phyloP scores from a whole-genome alignment of 2,797 vertebrate genomes.

The Gymnodraco acuticeps region DNA sequence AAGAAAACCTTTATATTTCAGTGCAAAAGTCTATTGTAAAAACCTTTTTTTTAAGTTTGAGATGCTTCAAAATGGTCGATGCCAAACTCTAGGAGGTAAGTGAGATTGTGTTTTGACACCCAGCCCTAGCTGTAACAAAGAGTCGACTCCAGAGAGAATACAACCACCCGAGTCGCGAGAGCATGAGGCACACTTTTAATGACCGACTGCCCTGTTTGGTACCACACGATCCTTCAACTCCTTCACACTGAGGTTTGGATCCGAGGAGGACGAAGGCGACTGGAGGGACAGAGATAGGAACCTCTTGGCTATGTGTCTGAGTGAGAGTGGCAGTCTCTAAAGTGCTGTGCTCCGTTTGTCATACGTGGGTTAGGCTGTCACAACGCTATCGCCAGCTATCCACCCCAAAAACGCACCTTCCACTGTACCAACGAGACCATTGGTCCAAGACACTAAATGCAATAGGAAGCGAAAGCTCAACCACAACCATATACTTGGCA shows the following conservation, averaged over 20 bases:
- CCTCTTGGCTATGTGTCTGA: constrained; percentile 69
- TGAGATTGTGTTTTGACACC: constrained; percentile 32
- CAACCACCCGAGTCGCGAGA: constrained; percentile 50
- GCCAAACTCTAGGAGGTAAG: constrained; percentile 3
- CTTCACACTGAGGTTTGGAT: constrained; percentile 48
- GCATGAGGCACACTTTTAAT: constrained; percentile 68
- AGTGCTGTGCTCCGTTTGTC: constrained; percentile 86
- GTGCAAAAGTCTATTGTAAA: constrained; percentile 38
- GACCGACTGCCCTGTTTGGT: constrained; percentile 56
- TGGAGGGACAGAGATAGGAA: constrained; percentile 56
- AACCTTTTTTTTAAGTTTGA: constrained; percentile 11
- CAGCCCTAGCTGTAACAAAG: constrained; percentile 62
- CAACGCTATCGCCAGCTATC: constrained; percentile 56
- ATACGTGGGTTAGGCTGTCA: constrained; percentile 76
- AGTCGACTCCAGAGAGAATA: constrained; percentile 16
- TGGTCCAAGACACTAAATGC: constrained; percentile 87
- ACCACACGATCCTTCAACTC: constrained; percentile 52
- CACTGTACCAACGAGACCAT: constrained; percentile 75
- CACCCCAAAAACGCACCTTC: constrained; percentile 49
- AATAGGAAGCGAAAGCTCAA: constrained; percentile 82
- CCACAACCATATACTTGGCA: constrained; percentile 87
- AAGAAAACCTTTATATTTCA: constrained; percentile 37
- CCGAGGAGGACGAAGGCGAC: constrained; percentile 23
- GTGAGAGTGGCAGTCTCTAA: constrained; percentile 83
- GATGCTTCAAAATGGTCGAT: neutral